Conservation (phyloP, 2,797 vertebrate species). For the Eleutherodactylus coqui region DNA sequence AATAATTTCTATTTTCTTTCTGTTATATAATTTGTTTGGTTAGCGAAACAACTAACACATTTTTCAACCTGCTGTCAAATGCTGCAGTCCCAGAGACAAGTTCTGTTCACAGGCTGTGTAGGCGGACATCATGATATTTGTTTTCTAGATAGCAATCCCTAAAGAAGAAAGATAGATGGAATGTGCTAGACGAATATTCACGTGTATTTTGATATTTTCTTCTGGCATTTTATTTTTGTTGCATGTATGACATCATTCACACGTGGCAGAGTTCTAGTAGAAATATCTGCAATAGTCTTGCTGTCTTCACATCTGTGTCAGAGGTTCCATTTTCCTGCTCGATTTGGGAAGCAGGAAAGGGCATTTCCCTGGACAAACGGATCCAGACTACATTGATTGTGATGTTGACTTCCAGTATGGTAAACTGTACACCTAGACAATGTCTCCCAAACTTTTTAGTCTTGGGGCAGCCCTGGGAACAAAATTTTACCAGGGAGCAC, state of each 20-base stretch:
- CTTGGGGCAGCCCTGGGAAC: too few species aligned
- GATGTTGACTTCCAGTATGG: too few species aligned
- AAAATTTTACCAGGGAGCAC: too few species aligned
- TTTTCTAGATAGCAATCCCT: conserved; percentile 43
- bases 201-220: not conserved
- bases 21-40: conserved; percentile 28
- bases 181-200: conserved; percentile 9
- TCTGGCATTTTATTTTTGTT: not conserved
- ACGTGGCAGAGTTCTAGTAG: too few species aligned
- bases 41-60: conserved; percentile 44
- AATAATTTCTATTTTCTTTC: conserved; percentile 16
- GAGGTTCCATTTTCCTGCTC: too few species aligned
- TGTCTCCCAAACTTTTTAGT: too few species aligned
- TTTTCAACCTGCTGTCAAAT: conserved; percentile 46
- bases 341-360: too few species aligned
- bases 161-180: conserved; percentile 13
- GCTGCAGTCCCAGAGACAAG: conserved; percentile 24
- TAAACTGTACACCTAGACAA: too few species aligned
- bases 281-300: too few species aligned
- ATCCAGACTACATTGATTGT: too few species aligned
- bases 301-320: too few species aligned
- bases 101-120: conserved; percentile 17
- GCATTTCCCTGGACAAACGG: too few species aligned
- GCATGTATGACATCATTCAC: not conserved
- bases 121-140: conserved; percentile 41